These are phyloP conservation scores for Varecia variegata DNA, from an alignment of 2,797 vertebrate genomes.

Conservation along the genomic window DNA sequence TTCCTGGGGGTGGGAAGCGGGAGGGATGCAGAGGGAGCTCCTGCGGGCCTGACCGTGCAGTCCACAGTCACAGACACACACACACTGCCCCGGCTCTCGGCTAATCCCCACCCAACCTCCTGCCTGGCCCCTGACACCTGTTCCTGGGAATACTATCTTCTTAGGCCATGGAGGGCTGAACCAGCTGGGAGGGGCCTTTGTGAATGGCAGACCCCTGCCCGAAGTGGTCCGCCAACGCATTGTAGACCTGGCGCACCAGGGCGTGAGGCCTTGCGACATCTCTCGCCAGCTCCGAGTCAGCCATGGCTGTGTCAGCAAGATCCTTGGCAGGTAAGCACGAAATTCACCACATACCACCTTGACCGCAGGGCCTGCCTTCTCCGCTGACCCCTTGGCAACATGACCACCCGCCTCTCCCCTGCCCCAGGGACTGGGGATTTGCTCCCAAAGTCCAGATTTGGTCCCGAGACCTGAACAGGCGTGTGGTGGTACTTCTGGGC, in stretches of 20 bases:
- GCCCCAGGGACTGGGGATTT: neutral
- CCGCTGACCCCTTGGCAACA: neutral
- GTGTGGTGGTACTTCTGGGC: rapidly evolving
- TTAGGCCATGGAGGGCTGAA: conserved; percentile 95
- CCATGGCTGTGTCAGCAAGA: conserved; percentile 95
- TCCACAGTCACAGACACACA: neutral
- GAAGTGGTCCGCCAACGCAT: conserved; percentile 95
- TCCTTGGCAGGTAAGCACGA: conserved; percentile 91
- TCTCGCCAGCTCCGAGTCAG: conserved; percentile 93
- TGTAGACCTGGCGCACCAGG: conserved; percentile 95
- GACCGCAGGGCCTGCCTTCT: neutral
- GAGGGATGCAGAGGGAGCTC: rapidly evolving
- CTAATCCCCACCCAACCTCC: neutral
- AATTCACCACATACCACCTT: conserved; percentile 17
- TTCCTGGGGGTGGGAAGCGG: neutral
- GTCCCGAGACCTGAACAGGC: neutral
- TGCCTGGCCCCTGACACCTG: neutral
- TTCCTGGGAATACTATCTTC: conserved; percentile 80
- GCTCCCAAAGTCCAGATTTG: neutral
- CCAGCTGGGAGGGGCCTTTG: conserved; percentile 95
- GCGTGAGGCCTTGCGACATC: conserved; percentile 94
- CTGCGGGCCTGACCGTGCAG: too few species aligned
- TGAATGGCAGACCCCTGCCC: conserved; percentile 93
- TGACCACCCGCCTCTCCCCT: neutral
- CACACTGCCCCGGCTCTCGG: rapidly evolving